Evolutionary conservation across 2,888 invertebrate genomes (phyloP).

Genomic region (Philereme vetulata): DNA sequence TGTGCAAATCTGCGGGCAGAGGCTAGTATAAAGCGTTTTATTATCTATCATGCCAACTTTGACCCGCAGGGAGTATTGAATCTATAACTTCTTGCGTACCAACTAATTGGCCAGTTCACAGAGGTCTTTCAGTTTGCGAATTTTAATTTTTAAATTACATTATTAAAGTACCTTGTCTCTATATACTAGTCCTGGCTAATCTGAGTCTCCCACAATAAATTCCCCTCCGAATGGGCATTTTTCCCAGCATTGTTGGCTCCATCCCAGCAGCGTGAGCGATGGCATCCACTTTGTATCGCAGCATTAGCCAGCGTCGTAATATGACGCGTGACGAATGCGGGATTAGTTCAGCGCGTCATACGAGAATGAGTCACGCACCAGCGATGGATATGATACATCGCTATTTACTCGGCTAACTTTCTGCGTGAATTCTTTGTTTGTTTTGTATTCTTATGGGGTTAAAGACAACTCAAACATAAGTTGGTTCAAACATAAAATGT

Average conservation of each 20-base stretch:
- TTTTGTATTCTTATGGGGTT: background rate
- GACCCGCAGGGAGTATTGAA: too few relatives aligned
- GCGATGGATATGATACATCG: slow-evolving; percentile 24
- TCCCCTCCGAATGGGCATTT: slow-evolving; percentile 26
- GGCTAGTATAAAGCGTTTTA: too few relatives aligned
- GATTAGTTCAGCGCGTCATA: slow-evolving; percentile 28
- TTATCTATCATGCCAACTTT: too few relatives aligned
- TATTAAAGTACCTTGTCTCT: slow-evolving; percentile 1
- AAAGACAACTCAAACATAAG: too few relatives aligned
- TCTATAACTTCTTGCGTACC: too few relatives aligned
- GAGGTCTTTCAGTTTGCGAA: too few relatives aligned
- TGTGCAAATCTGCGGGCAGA: too few relatives aligned
- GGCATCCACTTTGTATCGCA: slow-evolving; percentile 60
- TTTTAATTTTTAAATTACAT: too few relatives aligned
- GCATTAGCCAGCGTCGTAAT: slow-evolving; percentile 66
- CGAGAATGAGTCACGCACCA: slow-evolving; percentile 19
- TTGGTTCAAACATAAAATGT: too few relatives aligned
- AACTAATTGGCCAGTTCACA: too few relatives aligned
- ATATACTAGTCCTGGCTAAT: slow-evolving; percentile 6
- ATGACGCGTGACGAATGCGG: slow-evolving; percentile 47
- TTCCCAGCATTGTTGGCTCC: slow-evolving; percentile 34
- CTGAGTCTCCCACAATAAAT: slow-evolving; percentile 23
- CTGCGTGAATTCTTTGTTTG: background rate
- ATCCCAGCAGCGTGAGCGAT: slow-evolving; percentile 55
- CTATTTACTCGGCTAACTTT: slow-evolving; percentile 20